Conservation (phyloP, 53 echinoderm and acorn worm genomes). For the Henricia sp. region DNA sequence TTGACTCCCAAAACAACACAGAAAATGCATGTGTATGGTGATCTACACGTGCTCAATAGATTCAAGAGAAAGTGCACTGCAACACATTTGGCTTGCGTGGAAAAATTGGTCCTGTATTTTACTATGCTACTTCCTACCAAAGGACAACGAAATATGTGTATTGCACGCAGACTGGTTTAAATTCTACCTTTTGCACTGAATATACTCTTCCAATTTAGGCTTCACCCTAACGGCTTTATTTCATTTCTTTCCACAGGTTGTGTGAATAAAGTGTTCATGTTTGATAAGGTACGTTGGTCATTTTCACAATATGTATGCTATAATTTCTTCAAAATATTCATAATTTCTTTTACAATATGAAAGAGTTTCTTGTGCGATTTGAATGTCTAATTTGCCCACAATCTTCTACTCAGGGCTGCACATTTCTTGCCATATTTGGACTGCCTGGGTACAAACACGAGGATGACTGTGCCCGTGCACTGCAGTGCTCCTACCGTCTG, state of each 20-base stretch:
- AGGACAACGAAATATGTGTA: no score
- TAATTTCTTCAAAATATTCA: neutral
- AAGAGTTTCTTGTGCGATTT: no score
- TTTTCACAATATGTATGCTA: neutral
- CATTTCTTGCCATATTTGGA: conserved; percentile 96
- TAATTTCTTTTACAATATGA: neutral
- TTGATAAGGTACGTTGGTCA: conserved; percentile 91
- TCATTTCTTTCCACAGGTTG: conserved; percentile 74
- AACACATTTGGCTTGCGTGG: no score
- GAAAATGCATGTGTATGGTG: no score
- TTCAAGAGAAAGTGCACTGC: no score
- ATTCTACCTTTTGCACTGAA: no score
- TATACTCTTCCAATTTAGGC: no score
- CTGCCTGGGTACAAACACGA: conserved; percentile 97
- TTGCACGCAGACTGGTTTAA: no score
- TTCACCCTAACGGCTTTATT: neutral
- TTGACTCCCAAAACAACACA: no score
- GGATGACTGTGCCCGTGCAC: conserved; percentile 93
- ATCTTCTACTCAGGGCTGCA: conserved; percentile 78
- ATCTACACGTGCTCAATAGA: no score
- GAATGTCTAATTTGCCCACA: neutral
- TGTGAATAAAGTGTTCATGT: conserved; percentile 98
- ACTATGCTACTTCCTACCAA: no score
- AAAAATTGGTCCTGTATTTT: no score
- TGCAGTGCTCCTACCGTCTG: conserved; percentile 82